Evolutionary conservation across 2,797 vertebrate genomes (phyloP), one percentile per base, ranked within the genome.

Genomic region (Gambusia yucatana): DNA sequence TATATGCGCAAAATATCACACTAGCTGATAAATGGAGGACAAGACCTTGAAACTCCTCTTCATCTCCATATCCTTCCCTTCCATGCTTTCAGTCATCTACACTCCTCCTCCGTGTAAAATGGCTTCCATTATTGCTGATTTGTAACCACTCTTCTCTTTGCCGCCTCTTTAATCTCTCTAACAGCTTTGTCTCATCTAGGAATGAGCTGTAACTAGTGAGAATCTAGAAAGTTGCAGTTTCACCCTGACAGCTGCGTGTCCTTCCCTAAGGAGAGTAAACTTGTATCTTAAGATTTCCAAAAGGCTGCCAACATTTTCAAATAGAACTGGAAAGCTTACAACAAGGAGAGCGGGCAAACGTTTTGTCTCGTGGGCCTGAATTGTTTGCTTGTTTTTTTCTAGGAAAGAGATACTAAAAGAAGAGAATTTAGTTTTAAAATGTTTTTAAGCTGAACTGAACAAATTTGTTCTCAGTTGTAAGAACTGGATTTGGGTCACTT

Each of bases 131-230:
- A 14, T 28, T n/a, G 67, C 67, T 70, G 67, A 44, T 44, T 70
- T 70, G 39, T 70, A n/a, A n/a, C 67, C 41, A 70, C 67, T 70
- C 41, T 70, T 44, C 4, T 48, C 69, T 81, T 87, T 86, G 81
- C 88, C 79, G 80, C 11, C 69, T 71, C 63, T 87, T 85, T 82
- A 76, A 80, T 88, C 74, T 73, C 52, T 87, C 83, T 82, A 77
- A 80, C 86, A 84, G 85, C 52, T 74, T 61, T 46, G 28, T 52
- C 82, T 43, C 52, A 65, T 83, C 44, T 16, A 50, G 22, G 44
- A 44, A 70, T 43, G 4, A 25, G 11, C 2, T 43, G 22, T 44
- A 69, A 44, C 20, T 69, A 25, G 22, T n/a, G n/a, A 13, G 39
- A 11, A 11, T n/a, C 4, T 44, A 9, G 14, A 44, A 70, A 44